These are phyloP conservation scores for Cephonodes hylas DNA, from an alignment of 2,888 invertebrate species.

Conservation along the genomic window DNA sequence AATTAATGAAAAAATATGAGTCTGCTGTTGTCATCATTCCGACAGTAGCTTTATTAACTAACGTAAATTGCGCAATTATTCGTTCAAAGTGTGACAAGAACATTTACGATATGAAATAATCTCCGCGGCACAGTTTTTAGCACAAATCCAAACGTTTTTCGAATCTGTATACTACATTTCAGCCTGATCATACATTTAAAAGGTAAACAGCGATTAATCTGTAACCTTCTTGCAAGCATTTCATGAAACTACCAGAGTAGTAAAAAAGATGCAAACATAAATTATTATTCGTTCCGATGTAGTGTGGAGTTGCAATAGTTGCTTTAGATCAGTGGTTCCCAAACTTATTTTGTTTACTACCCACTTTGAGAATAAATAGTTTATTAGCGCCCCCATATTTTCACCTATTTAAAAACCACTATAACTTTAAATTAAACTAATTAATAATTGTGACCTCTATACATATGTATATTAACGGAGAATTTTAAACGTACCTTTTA, in stretches of 20 bases:
- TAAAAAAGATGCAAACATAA: slow-evolving; percentile 42
- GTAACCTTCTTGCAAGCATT: slow-evolving; percentile 21
- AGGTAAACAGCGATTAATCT: slow-evolving; percentile 25
- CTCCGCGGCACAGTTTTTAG: neutral
- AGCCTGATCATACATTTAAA: neutral
- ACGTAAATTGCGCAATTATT: slow-evolving; percentile 36
- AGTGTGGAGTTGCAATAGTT: slow-evolving; percentile 28
- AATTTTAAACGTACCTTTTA: too few species aligned
- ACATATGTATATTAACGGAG: too few species aligned
- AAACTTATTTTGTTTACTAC: too few species aligned
- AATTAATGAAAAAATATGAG: slow-evolving; percentile 46
- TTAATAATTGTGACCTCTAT: too few species aligned
- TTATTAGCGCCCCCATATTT: too few species aligned
- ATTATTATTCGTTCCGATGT: slow-evolving; percentile 44
- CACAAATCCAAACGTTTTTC: too few species aligned
- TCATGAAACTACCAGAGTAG: slow-evolving; percentile 29
- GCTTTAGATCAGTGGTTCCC: too few species aligned
- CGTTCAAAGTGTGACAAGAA: slow-evolving; percentile 20
- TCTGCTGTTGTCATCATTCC: slow-evolving; percentile 26
- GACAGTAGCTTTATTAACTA: slow-evolving; percentile 35
- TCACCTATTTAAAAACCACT: too few species aligned
- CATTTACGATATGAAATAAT: slow-evolving; percentile 14
- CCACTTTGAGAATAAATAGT: too few species aligned
- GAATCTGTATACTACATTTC: neutral
- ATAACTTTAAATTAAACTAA: too few species aligned